Percentiles rank a stretch among this genome's conserved stretches.
Conservation (phyloP, 2,113 vertebrate genomes). For the Reinhardtius hippoglossoides region DNA sequence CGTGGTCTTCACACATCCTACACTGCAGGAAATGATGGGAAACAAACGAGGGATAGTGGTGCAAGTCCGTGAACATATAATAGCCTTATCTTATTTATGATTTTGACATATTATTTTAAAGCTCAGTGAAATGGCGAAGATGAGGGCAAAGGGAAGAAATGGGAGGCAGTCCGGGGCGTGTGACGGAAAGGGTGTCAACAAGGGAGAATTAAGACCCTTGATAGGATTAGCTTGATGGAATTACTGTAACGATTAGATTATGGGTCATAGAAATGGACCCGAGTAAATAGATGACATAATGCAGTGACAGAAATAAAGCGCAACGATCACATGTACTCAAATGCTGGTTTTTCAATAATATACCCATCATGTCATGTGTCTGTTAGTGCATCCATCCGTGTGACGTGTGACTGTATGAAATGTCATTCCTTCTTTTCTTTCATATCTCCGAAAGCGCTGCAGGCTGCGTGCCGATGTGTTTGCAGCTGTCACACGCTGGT, state of each 20-base stretch:
- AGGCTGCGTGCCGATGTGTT: background rate
- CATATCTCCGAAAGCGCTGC: background rate
- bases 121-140: background rate
- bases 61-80: no score
- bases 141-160: slow-evolving; percentile 4
- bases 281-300: background rate
- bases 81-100: no score
- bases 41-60: no score
- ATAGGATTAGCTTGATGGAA: slow-evolving; percentile 12
- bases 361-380: background rate
- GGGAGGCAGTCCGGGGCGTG: background rate
- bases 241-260: slow-evolving; percentile 13
- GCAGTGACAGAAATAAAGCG: background rate
- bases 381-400: slow-evolving; percentile 6
- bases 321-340: background rate
- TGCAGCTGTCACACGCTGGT: background rate
- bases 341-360: background rate
- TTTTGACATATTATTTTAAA: background rate
- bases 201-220: background rate
- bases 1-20: no score
- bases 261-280: background rate
- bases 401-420: background rate
- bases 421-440: slow-evolving; percentile 2
- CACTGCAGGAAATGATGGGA: no score
- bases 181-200: background rate